These are phyloP conservation scores for Neodontobutis hainanensis DNA, from an alignment of 2,113 vertebrate species.

Conservation along the genomic window DNA sequence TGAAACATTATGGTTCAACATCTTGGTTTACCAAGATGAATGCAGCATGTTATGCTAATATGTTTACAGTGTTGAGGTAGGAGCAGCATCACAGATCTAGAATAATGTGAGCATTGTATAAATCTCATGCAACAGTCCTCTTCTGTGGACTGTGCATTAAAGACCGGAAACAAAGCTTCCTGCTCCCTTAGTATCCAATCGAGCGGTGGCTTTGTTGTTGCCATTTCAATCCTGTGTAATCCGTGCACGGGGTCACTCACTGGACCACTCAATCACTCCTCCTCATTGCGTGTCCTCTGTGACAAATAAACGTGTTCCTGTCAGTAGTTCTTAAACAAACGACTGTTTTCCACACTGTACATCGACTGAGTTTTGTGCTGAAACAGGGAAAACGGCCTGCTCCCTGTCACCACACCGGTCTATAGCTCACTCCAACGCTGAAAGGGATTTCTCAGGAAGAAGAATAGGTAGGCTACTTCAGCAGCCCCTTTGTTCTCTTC, in stretches of 20 bases:
- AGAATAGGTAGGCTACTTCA: slow-evolving; percentile 58
- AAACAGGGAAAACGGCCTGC: slow-evolving; percentile 53
- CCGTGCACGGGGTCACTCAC: slow-evolving; percentile 37
- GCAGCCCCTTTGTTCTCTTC: slow-evolving; percentile 17
- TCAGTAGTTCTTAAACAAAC: slow-evolving; percentile 63
- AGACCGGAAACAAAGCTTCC: slow-evolving; percentile 2
- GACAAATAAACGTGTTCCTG: slow-evolving; percentile 64
- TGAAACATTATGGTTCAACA: no score
- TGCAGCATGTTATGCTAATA: no score
- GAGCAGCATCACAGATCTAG: no score
- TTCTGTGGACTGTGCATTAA: background rate
- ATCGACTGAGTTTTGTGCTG: slow-evolving; percentile 51
- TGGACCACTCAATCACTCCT: slow-evolving; percentile 53
- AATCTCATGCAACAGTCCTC: background rate
- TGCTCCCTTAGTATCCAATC: slow-evolving; percentile 12
- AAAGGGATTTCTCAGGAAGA: slow-evolving; percentile 64
- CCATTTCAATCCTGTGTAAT: slow-evolving; percentile 39
- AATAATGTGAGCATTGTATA: no score
- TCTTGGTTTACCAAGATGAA: no score
- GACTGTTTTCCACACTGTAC: slow-evolving; percentile 36
- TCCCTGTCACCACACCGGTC: slow-evolving; percentile 57
- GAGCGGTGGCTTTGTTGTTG: slow-evolving; percentile 16
- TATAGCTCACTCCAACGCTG: slow-evolving; percentile 52
- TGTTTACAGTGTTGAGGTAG: no score
- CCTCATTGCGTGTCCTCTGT: slow-evolving; percentile 32